A percentile compares a stretch with the other conserved stretches of the same genome.
These are phyloP conservation scores for Calidris pygmaea DNA, from an alignment of 2,113 vertebrate genomes.

Conservation along the genomic window DNA sequence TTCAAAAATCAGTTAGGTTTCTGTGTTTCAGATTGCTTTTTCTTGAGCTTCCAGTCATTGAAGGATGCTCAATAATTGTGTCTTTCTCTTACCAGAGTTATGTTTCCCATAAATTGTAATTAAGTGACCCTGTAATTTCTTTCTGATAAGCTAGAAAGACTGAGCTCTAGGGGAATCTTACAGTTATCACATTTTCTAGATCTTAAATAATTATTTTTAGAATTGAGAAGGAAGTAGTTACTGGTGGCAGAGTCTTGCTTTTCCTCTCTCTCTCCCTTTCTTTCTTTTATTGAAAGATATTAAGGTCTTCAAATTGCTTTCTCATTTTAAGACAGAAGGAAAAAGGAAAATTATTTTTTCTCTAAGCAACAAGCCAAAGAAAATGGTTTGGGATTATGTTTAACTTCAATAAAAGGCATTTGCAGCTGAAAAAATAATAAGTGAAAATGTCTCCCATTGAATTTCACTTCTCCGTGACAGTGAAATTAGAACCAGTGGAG, in stretches of 20 bases:
- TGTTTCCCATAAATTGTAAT: background rate
- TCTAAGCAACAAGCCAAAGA: background rate
- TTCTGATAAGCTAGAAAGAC: background rate
- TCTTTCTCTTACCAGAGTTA: background rate
- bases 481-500: background rate
- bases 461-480: background rate
- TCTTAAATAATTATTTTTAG: background rate
- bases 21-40: background rate
- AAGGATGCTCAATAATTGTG: background rate
- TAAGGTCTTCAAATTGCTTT: background rate
- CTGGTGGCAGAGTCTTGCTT: background rate
- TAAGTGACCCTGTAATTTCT: background rate
- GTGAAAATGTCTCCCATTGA: background rate
- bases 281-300: background rate
- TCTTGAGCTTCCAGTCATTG: background rate
- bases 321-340: background rate
- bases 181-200: background rate
- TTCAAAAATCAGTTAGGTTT: background rate
- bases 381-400: background rate
- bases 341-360: background rate
- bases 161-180: background rate
- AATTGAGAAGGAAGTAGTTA: background rate
- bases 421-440: background rate
- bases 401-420: background rate
- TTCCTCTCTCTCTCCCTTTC: background rate